Conservation (phyloP, 1,140 invertebrate species). For the Zophobas atratus region DNA sequence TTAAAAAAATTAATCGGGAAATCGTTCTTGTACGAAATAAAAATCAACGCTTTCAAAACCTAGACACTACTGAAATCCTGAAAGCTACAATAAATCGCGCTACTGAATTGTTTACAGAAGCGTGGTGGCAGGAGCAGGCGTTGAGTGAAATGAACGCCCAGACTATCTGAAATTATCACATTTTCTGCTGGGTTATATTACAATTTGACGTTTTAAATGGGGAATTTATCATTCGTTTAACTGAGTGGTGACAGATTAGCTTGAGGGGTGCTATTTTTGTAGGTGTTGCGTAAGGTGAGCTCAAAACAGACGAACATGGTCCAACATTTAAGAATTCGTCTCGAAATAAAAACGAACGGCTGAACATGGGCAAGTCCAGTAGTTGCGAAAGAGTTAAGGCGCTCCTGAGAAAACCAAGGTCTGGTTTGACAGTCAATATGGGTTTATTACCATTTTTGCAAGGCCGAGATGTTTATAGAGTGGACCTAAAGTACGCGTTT, state of each 20-base stretch:
- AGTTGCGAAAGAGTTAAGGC: background rate
- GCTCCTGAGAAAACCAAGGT: background rate
- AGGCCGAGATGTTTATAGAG: background rate
- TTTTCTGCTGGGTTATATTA: conserved; percentile 25
- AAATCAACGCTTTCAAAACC: too few relatives aligned
- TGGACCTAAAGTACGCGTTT: background rate
- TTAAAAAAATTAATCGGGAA: too few relatives aligned
- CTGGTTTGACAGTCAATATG: background rate
- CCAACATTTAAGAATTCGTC: too few relatives aligned
- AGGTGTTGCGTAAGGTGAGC: conserved; percentile 12
- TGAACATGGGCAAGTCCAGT: too few relatives aligned
- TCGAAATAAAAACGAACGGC: too few relatives aligned
- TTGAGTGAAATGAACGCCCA: conserved; percentile 7
- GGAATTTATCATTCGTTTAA: conserved; percentile 39
- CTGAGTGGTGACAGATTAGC: conserved; percentile 26
- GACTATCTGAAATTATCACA: conserved; percentile 21
- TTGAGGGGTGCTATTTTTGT: conserved; percentile 31
- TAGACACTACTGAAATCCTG: too few relatives aligned
- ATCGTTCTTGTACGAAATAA: too few relatives aligned
- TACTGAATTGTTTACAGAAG: too few relatives aligned
- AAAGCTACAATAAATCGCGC: too few relatives aligned
- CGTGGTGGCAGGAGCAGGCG: background rate
- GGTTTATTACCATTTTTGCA: background rate
- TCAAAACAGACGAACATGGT: background rate
- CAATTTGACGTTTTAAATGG: conserved; percentile 33